Evolutionary conservation across 2,797 vertebrate genomes (phyloP).

Genomic region (Pseudomugil tenellus): DNA sequence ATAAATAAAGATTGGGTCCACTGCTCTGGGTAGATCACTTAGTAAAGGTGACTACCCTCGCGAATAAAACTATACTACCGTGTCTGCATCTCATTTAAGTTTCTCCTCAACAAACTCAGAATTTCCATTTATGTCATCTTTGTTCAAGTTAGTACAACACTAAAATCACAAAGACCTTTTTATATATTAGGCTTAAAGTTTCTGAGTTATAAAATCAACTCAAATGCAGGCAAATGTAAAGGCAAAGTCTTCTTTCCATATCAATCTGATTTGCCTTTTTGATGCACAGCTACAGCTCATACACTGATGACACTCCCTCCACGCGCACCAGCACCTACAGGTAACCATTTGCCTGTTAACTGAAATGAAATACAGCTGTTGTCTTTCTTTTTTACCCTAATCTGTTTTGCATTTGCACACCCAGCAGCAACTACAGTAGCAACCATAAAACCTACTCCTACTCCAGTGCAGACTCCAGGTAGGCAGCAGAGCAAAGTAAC

Average conservation of each 20-base stretch:
- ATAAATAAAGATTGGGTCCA: too few species aligned
- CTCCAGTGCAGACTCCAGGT: constrained; percentile 65
- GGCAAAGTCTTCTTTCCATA: background rate
- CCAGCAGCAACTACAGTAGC: constrained; percentile 56
- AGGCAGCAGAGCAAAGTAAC: constrained; percentile 4
- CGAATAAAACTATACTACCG: too few species aligned
- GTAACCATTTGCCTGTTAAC: constrained; percentile 44
- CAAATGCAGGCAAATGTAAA: background rate
- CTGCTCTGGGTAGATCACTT: too few species aligned
- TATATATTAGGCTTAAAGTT: background rate
- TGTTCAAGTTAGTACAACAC: background rate
- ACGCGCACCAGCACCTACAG: constrained; percentile 63
- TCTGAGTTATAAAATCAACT: background rate
- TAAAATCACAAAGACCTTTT: background rate
- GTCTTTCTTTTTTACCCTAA: constrained; percentile 3
- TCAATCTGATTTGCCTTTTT: constrained; percentile 9
- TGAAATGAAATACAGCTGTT: background rate
- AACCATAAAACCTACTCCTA: constrained; percentile 51
- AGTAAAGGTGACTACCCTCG: too few species aligned
- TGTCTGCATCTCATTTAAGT: too few species aligned
- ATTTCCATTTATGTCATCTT: background rate
- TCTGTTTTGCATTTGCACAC: constrained; percentile 29
- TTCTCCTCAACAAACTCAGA: too few species aligned
- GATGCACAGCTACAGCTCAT: constrained; percentile 62
- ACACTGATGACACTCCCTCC: constrained; percentile 55